A percentile compares a stretch with the other conserved stretches of the same genome.
phyloP scores from a whole-genome alignment of 2,113 vertebrate genomes.

The Carassius auratus region DNA sequence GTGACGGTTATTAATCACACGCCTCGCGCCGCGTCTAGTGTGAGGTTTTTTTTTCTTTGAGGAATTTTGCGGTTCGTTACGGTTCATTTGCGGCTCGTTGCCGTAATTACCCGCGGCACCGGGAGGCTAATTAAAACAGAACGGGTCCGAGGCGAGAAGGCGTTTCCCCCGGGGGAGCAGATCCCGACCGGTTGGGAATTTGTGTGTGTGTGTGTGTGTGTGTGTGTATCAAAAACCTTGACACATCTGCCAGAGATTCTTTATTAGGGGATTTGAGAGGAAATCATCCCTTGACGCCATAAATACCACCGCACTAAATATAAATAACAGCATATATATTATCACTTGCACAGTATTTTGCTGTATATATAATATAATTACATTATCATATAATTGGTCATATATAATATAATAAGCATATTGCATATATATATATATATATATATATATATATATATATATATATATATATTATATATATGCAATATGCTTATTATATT shows the following conservation, averaged over 20 bases:
- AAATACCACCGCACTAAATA: too few species aligned
- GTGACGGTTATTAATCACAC: constrained; percentile 50
- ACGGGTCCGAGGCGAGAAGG: constrained; percentile 51
- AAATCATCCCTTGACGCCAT: neutral
- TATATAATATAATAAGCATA: too few species aligned
- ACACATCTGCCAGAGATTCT: neutral
- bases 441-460: too few species aligned
- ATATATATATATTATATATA: too few species aligned
- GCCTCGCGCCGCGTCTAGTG: constrained; percentile 27
- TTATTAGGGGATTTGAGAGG: constrained; percentile 4
- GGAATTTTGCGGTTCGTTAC: constrained; percentile 60
- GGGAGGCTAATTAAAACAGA: constrained; percentile 58
- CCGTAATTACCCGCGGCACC: constrained; percentile 58
- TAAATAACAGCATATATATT: too few species aligned
- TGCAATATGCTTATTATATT: too few species aligned
- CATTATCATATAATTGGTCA: too few species aligned
- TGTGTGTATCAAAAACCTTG: constrained; percentile 18
- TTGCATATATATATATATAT: too few species aligned
- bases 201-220: neutral
- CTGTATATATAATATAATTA: too few species aligned
- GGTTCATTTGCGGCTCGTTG: constrained; percentile 58
- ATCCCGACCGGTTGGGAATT: constrained; percentile 43
- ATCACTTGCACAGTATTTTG: too few species aligned
- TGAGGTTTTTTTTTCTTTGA: constrained; percentile 25
- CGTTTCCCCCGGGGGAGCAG: constrained; percentile 39